A percentile compares a stretch with the other conserved stretches of the same genome.
Conservation (phyloP, 2,888 invertebrate species). For the Hoplodrina ambigua region DNA sequence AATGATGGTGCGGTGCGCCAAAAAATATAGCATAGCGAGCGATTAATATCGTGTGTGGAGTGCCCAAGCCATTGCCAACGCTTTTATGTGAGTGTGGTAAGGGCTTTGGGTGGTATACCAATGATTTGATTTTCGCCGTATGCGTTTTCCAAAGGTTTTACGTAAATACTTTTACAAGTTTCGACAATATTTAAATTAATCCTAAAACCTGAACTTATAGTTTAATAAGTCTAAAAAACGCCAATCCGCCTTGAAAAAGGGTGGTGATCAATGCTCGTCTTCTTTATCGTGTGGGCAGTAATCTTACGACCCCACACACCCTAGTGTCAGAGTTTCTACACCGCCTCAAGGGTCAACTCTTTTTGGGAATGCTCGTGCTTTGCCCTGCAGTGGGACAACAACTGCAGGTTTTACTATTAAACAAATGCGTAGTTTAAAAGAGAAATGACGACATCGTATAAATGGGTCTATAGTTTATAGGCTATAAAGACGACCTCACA, state of each 20-base stretch:
- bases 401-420: too few species aligned
- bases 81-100: slow-evolving; percentile 2
- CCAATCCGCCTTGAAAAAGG: too few species aligned
- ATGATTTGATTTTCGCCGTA: not conserved
- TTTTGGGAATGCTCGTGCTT: too few species aligned
- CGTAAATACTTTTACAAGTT: not conserved
- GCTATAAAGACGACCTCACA: slow-evolving; percentile 24
- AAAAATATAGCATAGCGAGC: not conserved
- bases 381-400: too few species aligned
- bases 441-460: slow-evolving; percentile 30
- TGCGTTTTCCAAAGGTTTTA: not conserved
- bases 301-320: too few species aligned
- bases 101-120: slow-evolving; percentile 1
- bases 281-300: too few species aligned
- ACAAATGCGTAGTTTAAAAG: slow-evolving; percentile 13
- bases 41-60: not conserved
- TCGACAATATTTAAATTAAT: not conserved
- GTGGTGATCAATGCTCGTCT: too few species aligned
- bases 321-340: too few species aligned
- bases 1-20: slow-evolving; percentile 21
- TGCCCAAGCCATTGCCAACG: not conserved
- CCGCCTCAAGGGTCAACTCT: too few species aligned
- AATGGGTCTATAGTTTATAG: slow-evolving; percentile 39
- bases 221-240: too few species aligned
- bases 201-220: too few species aligned